Base-by-base conservation (phyloP, 2,113 vertebrate genomes). In the Cyanoderma ruficeps region DNA sequence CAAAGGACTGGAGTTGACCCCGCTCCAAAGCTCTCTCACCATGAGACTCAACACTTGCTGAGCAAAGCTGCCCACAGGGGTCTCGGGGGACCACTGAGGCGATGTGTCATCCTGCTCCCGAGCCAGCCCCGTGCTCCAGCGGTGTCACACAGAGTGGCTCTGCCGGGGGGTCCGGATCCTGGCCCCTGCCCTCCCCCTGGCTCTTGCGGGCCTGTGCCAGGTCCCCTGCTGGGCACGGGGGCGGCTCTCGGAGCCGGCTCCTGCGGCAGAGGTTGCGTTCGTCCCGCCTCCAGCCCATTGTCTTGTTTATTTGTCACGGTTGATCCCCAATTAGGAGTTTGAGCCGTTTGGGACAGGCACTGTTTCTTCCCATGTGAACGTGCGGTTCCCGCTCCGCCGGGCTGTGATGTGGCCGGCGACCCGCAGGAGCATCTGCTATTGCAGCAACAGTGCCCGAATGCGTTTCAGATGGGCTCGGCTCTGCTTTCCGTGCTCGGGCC, bases 301-400 rank as follows among this genome's bases (percentile, higher is more conserved):
- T 96, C 95, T 94, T 60, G 79, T 90, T 94, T 92, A 86, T 97
- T 96, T 76, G 96, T 93, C 65, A 97, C 64, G 94, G 96, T 90
- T 81, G 90, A 91, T 92, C 94, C 86, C 89, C 86, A 83, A 70
- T 91, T 90, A 95, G 69, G 87, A 67, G 72, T 82, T 52, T 11
- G 83, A 83, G 80, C 65, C 15, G 3, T 76, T 79, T 7, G 25
- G 94, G 87, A 83, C 80, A 5, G n/a, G 87, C 41, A 6, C 87
- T 84, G 44, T 60, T 91, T 75, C 95, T 97, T 94, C 94, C 91
- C 95, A 84, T 96, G 93, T 4, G 80, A 95, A 67, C 77, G 83
- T 82, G 94, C 41, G n/a, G 91, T 92, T 92, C 93, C 94, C 27
- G 47, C 67, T 82, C 86, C 3, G 35, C 69, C 4, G 76, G 6